Conservation (phyloP, 2,888 invertebrate genomes). For the Chymomyza amoena region DNA sequence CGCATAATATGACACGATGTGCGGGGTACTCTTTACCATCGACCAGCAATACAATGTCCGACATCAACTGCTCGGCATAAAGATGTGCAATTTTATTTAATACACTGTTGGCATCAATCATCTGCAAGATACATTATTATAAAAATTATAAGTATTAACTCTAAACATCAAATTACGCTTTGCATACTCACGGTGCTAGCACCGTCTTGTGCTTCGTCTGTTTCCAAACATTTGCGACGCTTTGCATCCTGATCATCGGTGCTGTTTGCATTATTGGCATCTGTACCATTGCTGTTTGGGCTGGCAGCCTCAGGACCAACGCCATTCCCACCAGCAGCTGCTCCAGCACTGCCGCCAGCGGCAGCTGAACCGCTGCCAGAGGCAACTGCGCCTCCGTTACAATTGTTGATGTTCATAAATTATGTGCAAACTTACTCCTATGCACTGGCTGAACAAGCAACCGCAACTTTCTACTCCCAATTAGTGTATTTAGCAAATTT, state of each 20-base stretch:
- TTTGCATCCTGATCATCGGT: slow-evolving; percentile 61
- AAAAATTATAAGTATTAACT: neutral
- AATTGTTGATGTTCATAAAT: slow-evolving; percentile 49
- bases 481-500: slow-evolving; percentile 1
- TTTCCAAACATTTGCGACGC: slow-evolving; percentile 54
- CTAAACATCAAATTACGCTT: neutral
- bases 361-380: slow-evolving; percentile 22
- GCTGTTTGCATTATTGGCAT: slow-evolving; percentile 25
- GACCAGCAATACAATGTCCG: slow-evolving; percentile 92
- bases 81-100: slow-evolving; percentile 89
- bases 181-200: slow-evolving; percentile 62
- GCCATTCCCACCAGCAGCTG: slow-evolving; percentile 6
- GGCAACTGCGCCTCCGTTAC: slow-evolving; percentile 44
- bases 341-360: slow-evolving; percentile 8
- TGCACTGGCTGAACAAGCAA: slow-evolving; percentile 1
- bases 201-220: slow-evolving; percentile 55
- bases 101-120: slow-evolving; percentile 91
- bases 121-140: slow-evolving; percentile 79
- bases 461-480: slow-evolving; percentile 1
- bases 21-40: slow-evolving; percentile 90
- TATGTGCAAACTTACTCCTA: slow-evolving; percentile 2
- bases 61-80: slow-evolving; percentile 92
- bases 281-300: slow-evolving; percentile 25
- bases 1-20: slow-evolving; percentile 94
- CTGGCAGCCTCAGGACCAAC: slow-evolving; percentile 12